Conservation (phyloP, 1,140 invertebrate genomes). For the Nylanderia fulva region DNA sequence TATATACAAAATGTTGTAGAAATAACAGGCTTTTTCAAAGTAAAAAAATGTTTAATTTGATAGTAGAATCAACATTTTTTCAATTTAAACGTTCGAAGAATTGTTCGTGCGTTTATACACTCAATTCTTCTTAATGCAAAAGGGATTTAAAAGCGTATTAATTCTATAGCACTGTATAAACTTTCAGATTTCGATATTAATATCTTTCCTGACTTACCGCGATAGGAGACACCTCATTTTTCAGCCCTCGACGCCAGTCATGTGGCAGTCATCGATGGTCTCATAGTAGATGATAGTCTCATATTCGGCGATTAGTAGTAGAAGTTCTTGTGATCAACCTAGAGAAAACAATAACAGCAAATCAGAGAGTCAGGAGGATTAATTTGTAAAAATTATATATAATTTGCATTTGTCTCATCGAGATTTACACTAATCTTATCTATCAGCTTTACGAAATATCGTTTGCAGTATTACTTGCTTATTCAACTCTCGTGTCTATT, state of each 20-base stretch:
- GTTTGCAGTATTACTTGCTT: conserved; percentile 51
- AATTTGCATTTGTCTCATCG: not conserved
- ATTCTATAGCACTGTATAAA: not conserved
- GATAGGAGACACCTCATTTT: not conserved
- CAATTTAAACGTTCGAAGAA: no score
- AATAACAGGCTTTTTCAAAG: no score
- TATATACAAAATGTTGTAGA: no score
- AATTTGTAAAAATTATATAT: not conserved
- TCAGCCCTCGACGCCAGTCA: conserved; percentile 66
- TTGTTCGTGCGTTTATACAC: no score
- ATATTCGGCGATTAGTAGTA: conserved; percentile 48
- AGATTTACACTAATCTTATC: conserved; percentile 46
- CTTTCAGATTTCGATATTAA: not conserved
- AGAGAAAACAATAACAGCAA: conserved; percentile 69
- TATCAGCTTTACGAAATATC: conserved; percentile 35
- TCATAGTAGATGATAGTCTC: conserved; percentile 4
- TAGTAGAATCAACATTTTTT: no score
- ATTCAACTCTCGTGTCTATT: conserved; percentile 50
- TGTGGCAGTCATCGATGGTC: conserved; percentile 67
- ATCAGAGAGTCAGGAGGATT: conserved; percentile 46
- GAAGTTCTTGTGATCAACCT: conserved; percentile 70
- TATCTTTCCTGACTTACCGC: conserved; percentile 6
- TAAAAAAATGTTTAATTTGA: no score
- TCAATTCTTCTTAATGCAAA: no score
- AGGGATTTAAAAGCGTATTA: not conserved